Conservation (phyloP, 2,113 vertebrate genomes). For the Lagenorhynchus albirostris region DNA sequence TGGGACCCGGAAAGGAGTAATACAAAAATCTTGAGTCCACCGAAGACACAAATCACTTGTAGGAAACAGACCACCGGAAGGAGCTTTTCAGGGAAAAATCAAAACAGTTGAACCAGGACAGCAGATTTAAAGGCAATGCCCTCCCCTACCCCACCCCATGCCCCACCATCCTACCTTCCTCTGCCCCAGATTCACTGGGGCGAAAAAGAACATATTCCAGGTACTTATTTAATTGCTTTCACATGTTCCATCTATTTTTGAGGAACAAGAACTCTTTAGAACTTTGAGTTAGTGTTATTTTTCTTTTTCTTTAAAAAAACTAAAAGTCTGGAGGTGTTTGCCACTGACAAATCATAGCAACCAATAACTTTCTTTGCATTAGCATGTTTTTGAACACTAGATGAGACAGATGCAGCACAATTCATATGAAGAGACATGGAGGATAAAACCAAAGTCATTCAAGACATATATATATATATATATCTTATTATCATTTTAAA, state of each 20-base stretch:
- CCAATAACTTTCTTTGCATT: not conserved
- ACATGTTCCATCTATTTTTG: not conserved
- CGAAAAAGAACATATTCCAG: conserved; percentile 40
- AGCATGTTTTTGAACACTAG: not conserved
- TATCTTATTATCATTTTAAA: not conserved
- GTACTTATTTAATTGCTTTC: conserved; percentile 46
- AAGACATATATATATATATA: not conserved
- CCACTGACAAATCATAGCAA: not conserved
- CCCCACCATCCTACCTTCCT: not conserved
- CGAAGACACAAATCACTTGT: conserved; percentile 11
- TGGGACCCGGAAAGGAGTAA: conserved; percentile 11
- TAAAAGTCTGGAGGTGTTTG: not conserved
- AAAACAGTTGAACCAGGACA: conserved; percentile 18
- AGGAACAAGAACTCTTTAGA: conserved; percentile 28
- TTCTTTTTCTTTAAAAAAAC: not conserved
- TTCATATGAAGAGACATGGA: not conserved
- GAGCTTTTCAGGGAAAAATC: conserved; percentile 7
- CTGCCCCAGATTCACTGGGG: not conserved
- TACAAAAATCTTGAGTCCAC: conserved; percentile 41
- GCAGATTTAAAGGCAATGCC: conserved; percentile 28
- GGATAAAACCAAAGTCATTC: not conserved
- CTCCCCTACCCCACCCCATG: not conserved
- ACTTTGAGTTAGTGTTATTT: not conserved
- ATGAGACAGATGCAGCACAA: not conserved
- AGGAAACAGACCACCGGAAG: not conserved